Evolutionary conservation across 2,888 invertebrate genomes (phyloP), one percentile per base, ranked within the genome.

Genomic region (Hyles lineata): DNA sequence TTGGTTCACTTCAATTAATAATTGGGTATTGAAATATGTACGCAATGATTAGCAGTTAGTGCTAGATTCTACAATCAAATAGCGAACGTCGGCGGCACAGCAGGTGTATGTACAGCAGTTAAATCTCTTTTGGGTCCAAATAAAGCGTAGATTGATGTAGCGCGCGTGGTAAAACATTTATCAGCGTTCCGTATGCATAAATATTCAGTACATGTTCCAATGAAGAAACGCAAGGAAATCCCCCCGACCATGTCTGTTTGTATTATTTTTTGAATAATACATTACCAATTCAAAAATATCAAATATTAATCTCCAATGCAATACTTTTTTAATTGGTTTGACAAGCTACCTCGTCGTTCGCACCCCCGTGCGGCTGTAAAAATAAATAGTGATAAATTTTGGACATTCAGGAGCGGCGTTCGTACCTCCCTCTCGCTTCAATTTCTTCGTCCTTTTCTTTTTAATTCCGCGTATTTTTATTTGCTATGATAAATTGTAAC

Each of bases 401-500:
- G 87, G 89, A 84, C 86, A 88, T 88, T 87, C 86, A 83, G 85
- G 83, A 85, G 82, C 84, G 75, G 81, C 89, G 88, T 84, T 88
- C 87, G 86, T 87, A 85, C 86, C 88, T 87, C 90, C 84, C 89
- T 89, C 91, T 90, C 90, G 86, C 85, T 89, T 87, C 86, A 85
- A 85, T 89, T 89, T 90, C 92, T 91, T 91, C 89, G 85, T 93
- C 87, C 89, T 92, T 92, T 94, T 93, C 91, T 92, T 94, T 94
- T 94, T 93, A 93, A 92, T 93, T 92, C 90, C 85, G 88, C 88
- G 91, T 93, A 93, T 93, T 94, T 94, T 93, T 94, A 94, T 94
- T 94, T 92, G 92, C 90, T 92, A 94, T 94, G 94, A 94, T 94
- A 94, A 94, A 94, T 94, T 93, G 93, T 93, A 90, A 90, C 91